Evolutionary conservation across 2,113 vertebrate genomes (phyloP), one percentile per base, ranked within the genome.

Genomic region (Gnathonemus echidnorhynchus): DNA sequence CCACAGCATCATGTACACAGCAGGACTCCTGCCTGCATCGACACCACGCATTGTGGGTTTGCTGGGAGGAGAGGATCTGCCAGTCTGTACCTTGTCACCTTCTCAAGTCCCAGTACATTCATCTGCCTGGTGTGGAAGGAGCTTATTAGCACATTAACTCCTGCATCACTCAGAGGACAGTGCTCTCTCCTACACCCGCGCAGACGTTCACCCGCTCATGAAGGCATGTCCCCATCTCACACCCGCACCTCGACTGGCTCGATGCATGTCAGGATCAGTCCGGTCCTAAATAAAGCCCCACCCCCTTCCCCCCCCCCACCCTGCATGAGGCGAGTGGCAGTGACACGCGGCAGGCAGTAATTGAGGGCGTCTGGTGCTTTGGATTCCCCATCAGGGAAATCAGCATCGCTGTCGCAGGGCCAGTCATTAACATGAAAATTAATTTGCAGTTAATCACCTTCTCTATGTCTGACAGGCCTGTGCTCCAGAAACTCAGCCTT

Each of bases 371-470:
- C 94, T 94, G 95, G 95, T 94, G 95, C 95, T 95, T 93, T 93
- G 94, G 94, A 93, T 70, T 49, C 48, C 94, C 95, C 95, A 94
- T 91, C 94, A 90, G 91, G 96, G 96, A 96, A 96, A 96, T 96
- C 95, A 96, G 94, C 94, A 92, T 93, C 91, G 90, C 93, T 77
- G 92, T 95, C 95, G 94, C 95, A 92, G 94, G 95, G 94, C 95
- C 95, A 95, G 95, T 95, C 94, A 95, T 95, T 96, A 95, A 93
- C 90, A 92, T 93, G 95, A 95, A 96, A 96, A 95, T 95, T 95
- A 95, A 96, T 95, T 95, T 94, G 92, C 92, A 92, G 93, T 95
- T 96, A 96, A 95, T 95, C 95, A 95, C 93, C 94, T 92, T 92
- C 92, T 94, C 93, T 94, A 31, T 88, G 74, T 74, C 91, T 91